A percentile compares a stretch with the other conserved stretches of the same genome.
phyloP scores from a whole-genome alignment of 2,888 invertebrate species.

The Saturnia pavonia region DNA sequence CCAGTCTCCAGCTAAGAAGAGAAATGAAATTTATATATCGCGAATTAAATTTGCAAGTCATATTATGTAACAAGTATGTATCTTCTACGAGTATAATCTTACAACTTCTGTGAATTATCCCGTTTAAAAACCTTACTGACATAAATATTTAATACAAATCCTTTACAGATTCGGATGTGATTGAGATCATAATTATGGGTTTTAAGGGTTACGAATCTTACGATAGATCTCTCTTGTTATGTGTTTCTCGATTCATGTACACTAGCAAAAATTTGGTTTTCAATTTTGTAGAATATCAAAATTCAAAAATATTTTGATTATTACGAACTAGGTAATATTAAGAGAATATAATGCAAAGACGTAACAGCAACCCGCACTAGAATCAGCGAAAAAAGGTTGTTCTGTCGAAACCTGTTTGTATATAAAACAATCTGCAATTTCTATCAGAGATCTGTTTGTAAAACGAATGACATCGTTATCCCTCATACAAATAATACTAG shows the following conservation, averaged over 20 bases:
- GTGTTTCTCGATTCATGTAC: too few species aligned
- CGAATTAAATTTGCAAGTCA: too few species aligned
- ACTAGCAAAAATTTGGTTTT: too few species aligned
- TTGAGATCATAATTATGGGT: too few species aligned
- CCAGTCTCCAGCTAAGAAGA: background rate
- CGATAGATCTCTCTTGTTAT: too few species aligned
- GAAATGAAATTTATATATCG: background rate
- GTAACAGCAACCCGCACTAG: background rate
- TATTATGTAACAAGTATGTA: background rate
- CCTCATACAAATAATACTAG: background rate
- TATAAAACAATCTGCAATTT: background rate
- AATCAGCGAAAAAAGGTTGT: background rate
- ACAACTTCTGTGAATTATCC: too few species aligned
- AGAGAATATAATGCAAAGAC: background rate
- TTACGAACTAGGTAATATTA: background rate
- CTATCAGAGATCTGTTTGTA: background rate
- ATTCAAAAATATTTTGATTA: background rate
- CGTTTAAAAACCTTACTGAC: too few species aligned
- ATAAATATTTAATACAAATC: too few species aligned
- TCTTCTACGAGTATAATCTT: too few species aligned
- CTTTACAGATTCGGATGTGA: too few species aligned
- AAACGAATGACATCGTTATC: constrained; percentile 9
- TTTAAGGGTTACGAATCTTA: too few species aligned
- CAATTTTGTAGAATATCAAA: too few species aligned
- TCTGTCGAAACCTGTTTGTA: background rate